These are phyloP conservation scores for Dromiciops gliroides DNA, from an alignment of 2,113 vertebrate species.

Conservation along the genomic window DNA sequence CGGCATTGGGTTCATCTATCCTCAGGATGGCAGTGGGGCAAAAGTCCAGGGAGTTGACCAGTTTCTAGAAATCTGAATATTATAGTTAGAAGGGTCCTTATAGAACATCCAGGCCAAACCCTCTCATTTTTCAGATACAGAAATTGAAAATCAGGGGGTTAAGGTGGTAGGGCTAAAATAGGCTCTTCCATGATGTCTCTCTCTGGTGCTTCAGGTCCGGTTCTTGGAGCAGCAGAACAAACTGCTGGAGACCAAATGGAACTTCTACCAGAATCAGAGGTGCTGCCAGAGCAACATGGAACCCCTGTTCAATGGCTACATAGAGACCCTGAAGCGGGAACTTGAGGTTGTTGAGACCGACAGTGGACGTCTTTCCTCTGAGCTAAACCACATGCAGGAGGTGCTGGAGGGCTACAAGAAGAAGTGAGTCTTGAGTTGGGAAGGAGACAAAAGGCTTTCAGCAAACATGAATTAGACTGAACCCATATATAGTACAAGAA, in stretches of 20 bases:
- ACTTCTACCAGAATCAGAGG: conserved; percentile 87
- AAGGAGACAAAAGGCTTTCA: neutral
- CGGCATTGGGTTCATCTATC: neutral
- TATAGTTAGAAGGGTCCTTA: neutral
- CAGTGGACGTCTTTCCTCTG: conserved; percentile 89
- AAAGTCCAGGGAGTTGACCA: neutral
- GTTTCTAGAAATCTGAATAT: neutral
- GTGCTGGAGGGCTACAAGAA: conserved; percentile 93
- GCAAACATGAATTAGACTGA: neutral
- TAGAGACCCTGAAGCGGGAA: conserved; percentile 89
- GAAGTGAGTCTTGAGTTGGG: conserved; percentile 84
- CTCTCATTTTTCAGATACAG: neutral
- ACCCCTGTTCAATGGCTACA: conserved; percentile 90
- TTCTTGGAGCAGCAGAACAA: conserved; percentile 94
- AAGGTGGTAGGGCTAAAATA: neutral
- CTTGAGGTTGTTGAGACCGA: conserved; percentile 86
- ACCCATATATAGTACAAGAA: neutral
- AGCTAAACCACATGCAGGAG: conserved; percentile 92
- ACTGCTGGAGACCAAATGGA: conserved; percentile 92
- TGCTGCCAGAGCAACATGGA: conserved; percentile 81
- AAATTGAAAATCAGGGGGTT: neutral
- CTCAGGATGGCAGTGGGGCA: neutral
- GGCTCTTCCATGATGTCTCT: neutral
- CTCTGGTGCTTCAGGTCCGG: conserved; percentile 84
- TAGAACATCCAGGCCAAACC: neutral